Evolutionary conservation across 2,888 invertebrate genomes (phyloP).

Genomic region (Quadroppia sp.): DNA sequence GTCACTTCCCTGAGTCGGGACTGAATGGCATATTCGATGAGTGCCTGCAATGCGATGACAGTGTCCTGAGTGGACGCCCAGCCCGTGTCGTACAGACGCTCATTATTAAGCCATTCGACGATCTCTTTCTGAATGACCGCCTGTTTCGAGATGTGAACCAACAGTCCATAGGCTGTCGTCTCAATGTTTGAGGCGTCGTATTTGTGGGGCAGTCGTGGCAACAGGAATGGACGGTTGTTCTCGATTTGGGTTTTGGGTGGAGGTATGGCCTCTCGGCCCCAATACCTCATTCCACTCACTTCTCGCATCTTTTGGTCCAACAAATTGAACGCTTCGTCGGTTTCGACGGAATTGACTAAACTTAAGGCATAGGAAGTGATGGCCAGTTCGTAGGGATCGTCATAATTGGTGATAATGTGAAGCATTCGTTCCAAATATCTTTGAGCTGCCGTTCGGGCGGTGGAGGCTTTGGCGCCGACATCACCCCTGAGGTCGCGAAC

Average conservation of each 20-base stretch:
- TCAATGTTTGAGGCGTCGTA: conserved; percentile 89
- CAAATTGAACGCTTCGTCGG: conserved; percentile 74
- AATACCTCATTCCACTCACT: conserved; percentile 76
- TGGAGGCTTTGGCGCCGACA: conserved; percentile 68
- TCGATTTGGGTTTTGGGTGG: conserved; percentile 60
- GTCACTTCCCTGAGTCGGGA: conserved; percentile 80
- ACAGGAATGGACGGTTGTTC: conserved; percentile 82
- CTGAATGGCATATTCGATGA: conserved; percentile 81
- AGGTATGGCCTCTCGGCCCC: conserved; percentile 71
- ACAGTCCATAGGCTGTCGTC: conserved; percentile 82
- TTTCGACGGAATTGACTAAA: conserved; percentile 74
- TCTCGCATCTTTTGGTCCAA: conserved; percentile 63
- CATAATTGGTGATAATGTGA: conserved; percentile 65
- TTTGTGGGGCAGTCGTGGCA: conserved; percentile 79
- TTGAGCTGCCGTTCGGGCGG: conserved; percentile 70
- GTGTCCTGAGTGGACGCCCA: conserved; percentile 89
- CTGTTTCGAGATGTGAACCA: conserved; percentile 80
- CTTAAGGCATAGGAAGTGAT: conserved; percentile 84
- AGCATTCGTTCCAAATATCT: conserved; percentile 77
- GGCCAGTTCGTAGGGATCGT: conserved; percentile 77
- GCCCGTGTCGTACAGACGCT: conserved; percentile 77
- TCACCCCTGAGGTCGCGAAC: conserved; percentile 71
- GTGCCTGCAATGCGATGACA: conserved; percentile 77
- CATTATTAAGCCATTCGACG: conserved; percentile 84
- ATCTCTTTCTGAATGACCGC: conserved; percentile 76